Conservation (phyloP, 2,888 invertebrate genomes). For the Mellilla xanthometata region DNA sequence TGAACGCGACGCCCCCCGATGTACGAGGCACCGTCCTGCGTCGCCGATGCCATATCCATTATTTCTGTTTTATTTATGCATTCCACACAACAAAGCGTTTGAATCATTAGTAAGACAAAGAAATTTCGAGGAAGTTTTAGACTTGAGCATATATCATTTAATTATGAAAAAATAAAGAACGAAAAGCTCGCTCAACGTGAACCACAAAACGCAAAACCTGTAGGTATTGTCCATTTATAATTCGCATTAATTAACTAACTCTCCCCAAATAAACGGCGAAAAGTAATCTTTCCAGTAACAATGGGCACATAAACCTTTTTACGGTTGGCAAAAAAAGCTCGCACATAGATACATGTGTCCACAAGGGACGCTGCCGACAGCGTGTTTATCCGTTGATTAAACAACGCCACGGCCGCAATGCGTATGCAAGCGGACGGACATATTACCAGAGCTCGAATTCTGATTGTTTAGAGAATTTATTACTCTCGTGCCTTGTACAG, state of each 20-base stretch:
- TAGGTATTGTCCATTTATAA: conserved; percentile 44
- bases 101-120: conserved; percentile 15
- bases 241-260: conserved; percentile 61
- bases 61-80: conserved; percentile 33
- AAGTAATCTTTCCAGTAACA: conserved; percentile 62
- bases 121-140: conserved; percentile 2
- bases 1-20: conserved; percentile 32
- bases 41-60: conserved; percentile 29
- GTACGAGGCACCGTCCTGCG: conserved; percentile 33
- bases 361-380: conserved; percentile 55
- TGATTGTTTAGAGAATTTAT: conserved; percentile 83
- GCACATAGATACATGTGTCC: conserved; percentile 59
- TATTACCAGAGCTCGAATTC: conserved; percentile 81
- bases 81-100: conserved; percentile 22
- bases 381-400: conserved; percentile 79
- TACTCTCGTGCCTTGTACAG: conserved; percentile 80
- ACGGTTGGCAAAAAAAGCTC: conserved; percentile 44
- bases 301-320: conserved; percentile 64
- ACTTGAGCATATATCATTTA: not conserved
- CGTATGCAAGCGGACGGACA: conserved; percentile 79
- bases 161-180: not conserved
- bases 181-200: not conserved
- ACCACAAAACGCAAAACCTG: not conserved
- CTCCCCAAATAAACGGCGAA: conserved; percentile 56
- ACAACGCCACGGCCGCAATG: conserved; percentile 75